Evolutionary conservation across 2,113 vertebrate genomes (phyloP), one percentile per base, ranked within the genome.

Genomic region (Triplophysa rosa): DNA sequence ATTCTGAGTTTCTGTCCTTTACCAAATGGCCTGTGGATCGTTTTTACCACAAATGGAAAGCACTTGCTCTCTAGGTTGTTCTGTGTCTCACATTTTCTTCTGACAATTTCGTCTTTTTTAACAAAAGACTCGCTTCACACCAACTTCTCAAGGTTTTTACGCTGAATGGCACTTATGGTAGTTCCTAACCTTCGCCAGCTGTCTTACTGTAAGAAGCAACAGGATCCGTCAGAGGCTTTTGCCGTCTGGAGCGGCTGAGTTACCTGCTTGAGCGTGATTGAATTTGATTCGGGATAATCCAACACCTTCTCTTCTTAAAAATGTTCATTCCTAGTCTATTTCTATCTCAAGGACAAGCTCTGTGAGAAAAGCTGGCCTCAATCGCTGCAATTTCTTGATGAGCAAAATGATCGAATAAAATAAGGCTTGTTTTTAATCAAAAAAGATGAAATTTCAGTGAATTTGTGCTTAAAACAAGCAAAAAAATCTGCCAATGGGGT

Each of bases 71-170:
- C 26, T 67, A 16, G 9, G 47, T 59, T 63, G 54, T 49, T 24
- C 23, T 47, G 45, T 29, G 16, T 37, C 24, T 7, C 37, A 26
- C 68, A 24, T 54, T 37, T 54, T 69, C 59, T 24, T 19, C 21
- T 2, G 58, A 47, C 72, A 47, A 45, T 59, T 12, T 68, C 23
- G 40, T 14, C 54, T 65, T 80, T 67, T 56, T 77, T 42, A 67
- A 71, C 61, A 33, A 76, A 67, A 78, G 76, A 78, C 78, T 74
- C 67, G 19, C 63, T 79, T 83, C 74, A 87, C 6, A 24, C 62
- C 37, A 65, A 79, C 66, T 73, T 56, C 8, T 16, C 72, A 63
- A 37, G 24, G 45, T 8, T 64, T 75, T 70, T 70, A 79, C 76
- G 66, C 78, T 67, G 23, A 78, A 73, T 64, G 68, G 63, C 66